These are phyloP conservation scores for Rattus norvegicus DNA, from an alignment of 2,113 vertebrate genomes.

Conservation along the genomic window GRCr8 NC_086029.1:26186501-26187000, in stretches of 20 bases:
- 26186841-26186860: neutral
- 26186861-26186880: neutral
- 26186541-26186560: neutral
- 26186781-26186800: neutral
- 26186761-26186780: conserved; percentile 19
- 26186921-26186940: neutral
- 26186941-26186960: conserved; percentile 25
- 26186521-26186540: neutral
- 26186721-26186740: neutral
- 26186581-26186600: neutral
- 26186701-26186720: neutral
- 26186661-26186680: neutral
- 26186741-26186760: neutral
- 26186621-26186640: neutral
- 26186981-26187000: neutral
- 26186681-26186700: neutral
- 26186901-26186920: neutral
- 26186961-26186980: neutral
- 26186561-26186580: conserved; percentile 27
- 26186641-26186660: neutral
- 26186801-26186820: neutral
- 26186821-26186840: neutral
- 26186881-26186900: neutral
- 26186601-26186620: neutral
- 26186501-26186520: neutral